phyloP scores from a whole-genome alignment of 2,113 vertebrate species.

The Cepphus grylle region DNA sequence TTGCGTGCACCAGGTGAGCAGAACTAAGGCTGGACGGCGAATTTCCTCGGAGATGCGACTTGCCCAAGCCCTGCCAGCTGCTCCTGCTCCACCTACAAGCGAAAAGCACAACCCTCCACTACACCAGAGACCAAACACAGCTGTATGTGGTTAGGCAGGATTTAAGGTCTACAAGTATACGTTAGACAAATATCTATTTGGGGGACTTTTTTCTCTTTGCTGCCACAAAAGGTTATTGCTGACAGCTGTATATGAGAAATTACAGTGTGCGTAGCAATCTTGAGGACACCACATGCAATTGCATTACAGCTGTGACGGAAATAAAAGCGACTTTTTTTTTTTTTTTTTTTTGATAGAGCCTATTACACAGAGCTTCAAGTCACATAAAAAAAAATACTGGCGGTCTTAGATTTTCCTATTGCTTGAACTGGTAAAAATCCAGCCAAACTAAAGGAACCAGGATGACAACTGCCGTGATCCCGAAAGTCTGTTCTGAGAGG shows the following conservation, averaged over 20 bases:
- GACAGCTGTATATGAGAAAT: neutral
- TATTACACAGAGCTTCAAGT: neutral
- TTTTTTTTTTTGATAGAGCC: neutral
- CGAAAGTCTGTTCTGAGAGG: neutral
- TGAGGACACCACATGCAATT: slow-evolving; percentile 1
- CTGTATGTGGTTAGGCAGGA: neutral
- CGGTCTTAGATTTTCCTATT: neutral
- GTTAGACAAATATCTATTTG: neutral
- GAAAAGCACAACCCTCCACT: neutral
- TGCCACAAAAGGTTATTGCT: slow-evolving; percentile 32
- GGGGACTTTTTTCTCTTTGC: neutral
- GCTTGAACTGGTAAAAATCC: neutral
- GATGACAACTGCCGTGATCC: neutral
- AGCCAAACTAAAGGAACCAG: neutral
- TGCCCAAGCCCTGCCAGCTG: neutral
- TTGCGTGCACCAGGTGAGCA: neutral
- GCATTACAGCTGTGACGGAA: neutral
- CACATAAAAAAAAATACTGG: neutral
- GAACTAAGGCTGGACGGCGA: neutral
- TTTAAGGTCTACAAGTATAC: neutral
- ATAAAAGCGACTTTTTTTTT: neutral
- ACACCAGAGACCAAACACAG: neutral
- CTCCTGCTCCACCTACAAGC: neutral
- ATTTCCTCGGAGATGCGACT: neutral
- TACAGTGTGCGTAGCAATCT: neutral